Base-by-base conservation (phyloP, 2,113 vertebrate genomes). In the Mustela nigripes region DNA sequence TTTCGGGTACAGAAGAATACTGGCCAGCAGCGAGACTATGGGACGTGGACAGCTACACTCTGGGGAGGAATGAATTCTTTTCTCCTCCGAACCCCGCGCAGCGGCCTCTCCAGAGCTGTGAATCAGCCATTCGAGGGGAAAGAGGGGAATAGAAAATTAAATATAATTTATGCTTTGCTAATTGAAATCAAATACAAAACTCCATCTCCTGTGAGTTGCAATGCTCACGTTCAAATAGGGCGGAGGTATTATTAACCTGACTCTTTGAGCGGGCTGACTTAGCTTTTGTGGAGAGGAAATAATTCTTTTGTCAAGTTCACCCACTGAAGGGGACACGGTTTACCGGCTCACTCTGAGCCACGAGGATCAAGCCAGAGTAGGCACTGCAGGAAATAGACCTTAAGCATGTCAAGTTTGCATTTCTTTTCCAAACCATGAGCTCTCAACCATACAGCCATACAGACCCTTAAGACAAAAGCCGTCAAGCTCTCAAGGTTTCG, bases 121-220 rank as follows among this genome's bases (percentile, higher is more conserved):
- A 98, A 93, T 98, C 97, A 98, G 93, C 96, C 97, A 80, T 93
- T 94, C 74, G 78, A 92, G 93, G 93, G 87, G 97, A 97, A 98
- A 78, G 98, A 98, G 92, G 93, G 76, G 53, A 81, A 95, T 79
- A 98, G 89, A 98, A 98, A 98, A 98, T 98, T 97, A 98, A 98
- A 98, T 96, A 98, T 98, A 98, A 99, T 98, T 98, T 98, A 98
- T 98, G 98, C 97, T 98, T 98, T 98, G 98, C 97, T 99, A 98
- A 99, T 98, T 98, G 98, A 99, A 99, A 98, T 98, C 98, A 99
- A 98, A 99, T 98, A 98, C 97, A 98, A 98, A 98, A 98, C 97
- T 98, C 98, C 98, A 96, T 98, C 98, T 98, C 97, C 96, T n/a
- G 39, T 95, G 97, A 97, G 97, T 93, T 94, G 85, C 95, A 96